Evolutionary conservation across 1,140 invertebrate genomes (phyloP), one percentile per base, ranked within the genome.

Genomic region (Drosophila punjabiensis): DNA sequence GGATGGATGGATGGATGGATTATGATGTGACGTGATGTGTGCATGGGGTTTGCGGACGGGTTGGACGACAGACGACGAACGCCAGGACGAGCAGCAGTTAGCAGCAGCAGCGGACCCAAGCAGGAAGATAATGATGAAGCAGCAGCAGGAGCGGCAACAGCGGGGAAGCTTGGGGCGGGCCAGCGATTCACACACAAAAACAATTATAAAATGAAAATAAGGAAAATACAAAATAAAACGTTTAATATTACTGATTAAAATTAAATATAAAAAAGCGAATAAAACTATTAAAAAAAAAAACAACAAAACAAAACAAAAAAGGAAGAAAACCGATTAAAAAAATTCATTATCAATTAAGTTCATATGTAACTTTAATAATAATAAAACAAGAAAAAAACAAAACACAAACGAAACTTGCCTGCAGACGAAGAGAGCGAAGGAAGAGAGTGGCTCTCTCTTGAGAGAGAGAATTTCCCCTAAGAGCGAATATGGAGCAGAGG

Each of bases 361-460:
- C 86, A 89, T 89, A 89, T 90, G 82, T 90, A 82, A 90, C 86
- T 90, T 90, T 90, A 90, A 90, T 86, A 90, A 90, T 82, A 90
- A 91, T 91, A 86, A 86, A 90, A 82, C 53, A 82, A 77, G 76
- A 73, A 50, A 48, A 18, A 28, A 74, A 39, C 74, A 85, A 73
- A 39, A 69, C 75, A 76, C 10, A 77, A 41, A 64, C 67, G n/a
- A 71, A 56, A 35, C 67, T 47, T 33, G 41, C 24, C 5, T 45
- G 68, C 64, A 62, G 75, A 82, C 82, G 71, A 88, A 89, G 69
- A 84, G 77, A 83, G 58, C 28, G 14, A 50, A 30, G 18, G 3
- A 61, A 61, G 37, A 52, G 50, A 56, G 52, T 50, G 47, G 8
- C 24, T 16, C 14, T 50, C 28, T 50, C 5, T 30, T n/a, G 14